phyloP scores from a whole-genome alignment of 2,113 vertebrate species.

The Cebus imitator region DNA sequence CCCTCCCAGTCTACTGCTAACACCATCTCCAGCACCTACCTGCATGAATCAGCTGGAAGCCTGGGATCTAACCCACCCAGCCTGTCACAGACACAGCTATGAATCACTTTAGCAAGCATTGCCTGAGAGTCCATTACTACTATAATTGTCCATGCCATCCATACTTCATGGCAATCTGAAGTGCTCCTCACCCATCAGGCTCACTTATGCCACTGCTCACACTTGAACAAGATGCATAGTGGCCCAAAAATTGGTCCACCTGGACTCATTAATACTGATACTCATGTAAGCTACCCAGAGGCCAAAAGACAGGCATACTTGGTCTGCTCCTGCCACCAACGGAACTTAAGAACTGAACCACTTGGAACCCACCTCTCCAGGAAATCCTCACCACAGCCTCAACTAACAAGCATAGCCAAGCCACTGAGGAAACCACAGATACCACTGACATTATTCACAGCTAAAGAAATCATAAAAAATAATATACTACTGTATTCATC shows the following conservation, averaged over 20 bases:
- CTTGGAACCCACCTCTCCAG: neutral
- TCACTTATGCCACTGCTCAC: neutral
- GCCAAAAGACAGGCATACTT: neutral
- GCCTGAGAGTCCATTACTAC: neutral
- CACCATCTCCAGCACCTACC: neutral
- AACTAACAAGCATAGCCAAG: neutral
- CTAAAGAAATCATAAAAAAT: neutral
- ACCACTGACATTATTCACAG: neutral
- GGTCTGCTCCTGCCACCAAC: neutral
- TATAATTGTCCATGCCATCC: neutral
- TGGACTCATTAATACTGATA: neutral
- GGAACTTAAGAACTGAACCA: neutral
- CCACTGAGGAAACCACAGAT: neutral
- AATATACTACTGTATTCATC: neutral
- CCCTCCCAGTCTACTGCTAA: too few species aligned
- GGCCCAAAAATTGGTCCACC: neutral
- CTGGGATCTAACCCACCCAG: neutral
- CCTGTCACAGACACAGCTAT: neutral
- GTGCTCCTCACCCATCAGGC: neutral
- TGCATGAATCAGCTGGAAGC: neutral
- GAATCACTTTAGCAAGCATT: neutral
- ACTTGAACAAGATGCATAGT: neutral
- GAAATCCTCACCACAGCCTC: neutral
- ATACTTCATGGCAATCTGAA: neutral
- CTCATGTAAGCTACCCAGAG: neutral